Base-by-base conservation (phyloP, 2,888 invertebrate genomes). In the Plebejus melissa region DNA sequence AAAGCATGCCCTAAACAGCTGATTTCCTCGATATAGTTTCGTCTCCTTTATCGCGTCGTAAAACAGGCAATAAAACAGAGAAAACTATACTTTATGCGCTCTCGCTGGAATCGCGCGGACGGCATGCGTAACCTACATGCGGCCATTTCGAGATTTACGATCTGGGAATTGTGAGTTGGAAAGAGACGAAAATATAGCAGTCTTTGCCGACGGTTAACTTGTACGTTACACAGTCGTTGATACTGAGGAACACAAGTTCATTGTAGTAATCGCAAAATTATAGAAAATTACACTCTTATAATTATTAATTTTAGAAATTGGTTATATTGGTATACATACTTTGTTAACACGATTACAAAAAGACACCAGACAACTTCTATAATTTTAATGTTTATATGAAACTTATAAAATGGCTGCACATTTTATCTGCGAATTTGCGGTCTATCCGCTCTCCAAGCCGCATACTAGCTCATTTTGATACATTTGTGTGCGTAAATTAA, bases 61-160 rank as follows among this genome's bases (percentile, higher is more conserved):
- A 90, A 91, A 90, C 88, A 88, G 87, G 89, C 88, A 91, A 93
- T 91, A 91, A 92, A 93, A 94, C 92, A 93, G 94, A 94, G 94
- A 94, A 89, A 90, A 91, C 90, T 90, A 91, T 93, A 93, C 84
- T 93, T 93, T 93, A 93, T 91, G 91, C 88, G 90, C 91, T 91
- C 89, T 88, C 88, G 80, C 88, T 82, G 87, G 89, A 87, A 87
- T 88, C 86, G 90, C 90, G 90, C 89, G 90, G 89, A 90, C 91
- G 90, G 90, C 92, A 93, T 91, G 91, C 94, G 93, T 94, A 94
- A 94, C 93, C 94, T 94, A 94, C 93, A 94, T 93, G 94, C 93
- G 94, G 94, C 94, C 94, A 93, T 94, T 94, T 94, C 94, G 87
- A 93, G 93, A 94, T 94, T 94, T 94, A 94, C 94, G 94, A 94